Evolutionary conservation across 2,797 vertebrate species (phyloP).

Genomic region (Megaceryle alcyon): DNA sequence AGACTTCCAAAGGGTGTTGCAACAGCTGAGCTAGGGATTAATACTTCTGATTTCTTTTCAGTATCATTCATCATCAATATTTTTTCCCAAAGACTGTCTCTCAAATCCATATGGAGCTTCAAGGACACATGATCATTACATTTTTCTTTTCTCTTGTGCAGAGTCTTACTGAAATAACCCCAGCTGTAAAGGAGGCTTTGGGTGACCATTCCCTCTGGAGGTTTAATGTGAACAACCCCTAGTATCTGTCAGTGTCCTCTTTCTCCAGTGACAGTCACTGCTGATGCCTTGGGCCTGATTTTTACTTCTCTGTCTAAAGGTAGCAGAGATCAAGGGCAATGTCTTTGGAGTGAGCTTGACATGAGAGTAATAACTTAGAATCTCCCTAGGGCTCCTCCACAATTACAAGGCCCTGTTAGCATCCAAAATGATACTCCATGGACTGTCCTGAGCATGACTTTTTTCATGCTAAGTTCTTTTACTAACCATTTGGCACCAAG

Average conservation of each 20-base stretch:
- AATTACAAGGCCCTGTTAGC: not conserved
- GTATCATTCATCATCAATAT: not conserved
- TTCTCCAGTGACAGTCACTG: not conserved
- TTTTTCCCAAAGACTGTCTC: not conserved
- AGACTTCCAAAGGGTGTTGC: not conserved
- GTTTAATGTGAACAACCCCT: not conserved
- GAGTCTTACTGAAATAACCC: not conserved
- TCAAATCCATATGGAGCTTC: not conserved
- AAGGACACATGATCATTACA: not conserved
- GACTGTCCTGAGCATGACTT: not conserved
- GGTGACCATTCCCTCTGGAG: not conserved
- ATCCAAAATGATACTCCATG: not conserved
- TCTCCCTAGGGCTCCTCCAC: not conserved
- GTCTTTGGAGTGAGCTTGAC: not conserved
- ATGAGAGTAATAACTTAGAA: not conserved
- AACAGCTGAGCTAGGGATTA: not conserved
- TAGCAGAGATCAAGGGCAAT: not conserved
- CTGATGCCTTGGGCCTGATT: not conserved
- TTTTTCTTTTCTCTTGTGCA: not conserved
- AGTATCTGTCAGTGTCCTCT: not conserved
- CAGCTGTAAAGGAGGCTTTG: not conserved
- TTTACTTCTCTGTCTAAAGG: not conserved
- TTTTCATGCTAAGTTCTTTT: not conserved
- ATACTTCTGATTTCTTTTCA: not conserved
- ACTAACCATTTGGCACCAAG: not conserved